These are phyloP conservation scores for Parnassius mnemosyne DNA, from an alignment of 2,888 invertebrate genomes.

Conservation along the genomic window DNA sequence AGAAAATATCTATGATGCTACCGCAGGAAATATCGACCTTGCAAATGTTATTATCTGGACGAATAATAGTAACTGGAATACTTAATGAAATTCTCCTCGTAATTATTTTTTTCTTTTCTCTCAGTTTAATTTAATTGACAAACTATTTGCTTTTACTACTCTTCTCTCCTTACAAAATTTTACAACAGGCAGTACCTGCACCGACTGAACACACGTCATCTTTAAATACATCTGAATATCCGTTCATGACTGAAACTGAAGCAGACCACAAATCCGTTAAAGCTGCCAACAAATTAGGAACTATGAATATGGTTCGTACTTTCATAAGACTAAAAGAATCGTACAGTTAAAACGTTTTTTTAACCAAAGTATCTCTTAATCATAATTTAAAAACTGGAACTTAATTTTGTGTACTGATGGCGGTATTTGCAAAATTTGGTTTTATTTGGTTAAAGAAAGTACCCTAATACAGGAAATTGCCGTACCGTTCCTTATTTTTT, in stretches of 20 bases:
- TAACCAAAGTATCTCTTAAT: too few species aligned
- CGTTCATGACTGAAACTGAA: slow-evolving; percentile 61
- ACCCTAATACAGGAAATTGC: too few species aligned
- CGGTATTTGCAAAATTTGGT: too few species aligned
- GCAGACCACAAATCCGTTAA: slow-evolving; percentile 41
- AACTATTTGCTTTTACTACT: too few species aligned
- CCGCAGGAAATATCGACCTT: slow-evolving; percentile 54
- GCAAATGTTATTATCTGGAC: slow-evolving; percentile 65
- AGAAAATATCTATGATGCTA: slow-evolving; percentile 38
- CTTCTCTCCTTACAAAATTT: not conserved
- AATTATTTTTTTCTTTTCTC: slow-evolving; percentile 10
- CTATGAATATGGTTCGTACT: slow-evolving; percentile 49
- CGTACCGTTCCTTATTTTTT: too few species aligned
- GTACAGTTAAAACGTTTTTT: too few species aligned
- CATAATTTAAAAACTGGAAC: too few species aligned
- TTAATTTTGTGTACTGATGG: too few species aligned
- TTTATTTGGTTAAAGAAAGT: too few species aligned
- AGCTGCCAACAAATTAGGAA: slow-evolving; percentile 43
- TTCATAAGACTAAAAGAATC: too few species aligned
- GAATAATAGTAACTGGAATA: slow-evolving; percentile 67
- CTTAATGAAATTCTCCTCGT: slow-evolving; percentile 65
- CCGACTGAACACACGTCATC: slow-evolving; percentile 55
- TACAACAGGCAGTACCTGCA: slow-evolving; percentile 48
- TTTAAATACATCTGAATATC: slow-evolving; percentile 60
- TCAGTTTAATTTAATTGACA: too few species aligned